These are phyloP conservation scores for Spodoptera littoralis DNA, from an alignment of 2,888 invertebrate species.

Conservation along the genomic window DNA sequence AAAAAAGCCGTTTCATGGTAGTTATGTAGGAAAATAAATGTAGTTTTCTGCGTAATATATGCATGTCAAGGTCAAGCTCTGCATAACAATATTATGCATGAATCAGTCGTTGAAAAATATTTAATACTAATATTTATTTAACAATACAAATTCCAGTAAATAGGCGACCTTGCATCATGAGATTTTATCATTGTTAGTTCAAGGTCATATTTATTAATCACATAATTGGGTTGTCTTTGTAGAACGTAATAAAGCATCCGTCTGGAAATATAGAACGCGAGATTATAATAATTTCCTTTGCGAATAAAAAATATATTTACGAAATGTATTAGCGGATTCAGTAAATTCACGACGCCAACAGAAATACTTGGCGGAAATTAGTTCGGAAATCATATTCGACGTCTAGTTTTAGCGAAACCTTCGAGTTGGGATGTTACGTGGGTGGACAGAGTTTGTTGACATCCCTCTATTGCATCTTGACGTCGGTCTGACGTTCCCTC, in stretches of 20 bases:
- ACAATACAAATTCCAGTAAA: conserved; percentile 9
- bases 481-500: conserved; percentile 33
- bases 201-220: conserved; percentile 24
- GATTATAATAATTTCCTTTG: conserved; percentile 10
- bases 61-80: conserved; percentile 39
- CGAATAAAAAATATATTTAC: conserved; percentile 38
- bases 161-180: conserved; percentile 10
- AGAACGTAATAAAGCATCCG: not conserved
- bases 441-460: conserved; percentile 47
- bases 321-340: conserved; percentile 45
- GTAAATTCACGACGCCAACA: conserved; percentile 44
- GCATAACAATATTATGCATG: not conserved
- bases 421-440: conserved; percentile 35
- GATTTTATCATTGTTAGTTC: conserved; percentile 6
- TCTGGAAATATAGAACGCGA: no score
- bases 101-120: conserved; percentile 20
- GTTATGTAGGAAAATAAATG: conserved; percentile 28
- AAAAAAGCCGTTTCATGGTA: conserved; percentile 3
- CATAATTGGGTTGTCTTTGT: conserved; percentile 14
- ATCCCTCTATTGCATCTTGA: conserved; percentile 46
- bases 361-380: conserved; percentile 71
- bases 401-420: conserved; percentile 44
- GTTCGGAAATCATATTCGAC: conserved; percentile 73
- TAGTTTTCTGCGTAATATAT: conserved; percentile 22
- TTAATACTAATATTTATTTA: conserved; percentile 21